phyloP scores from a whole-genome alignment of 2,113 vertebrate genomes.

The Ochotona princeps region DNA sequence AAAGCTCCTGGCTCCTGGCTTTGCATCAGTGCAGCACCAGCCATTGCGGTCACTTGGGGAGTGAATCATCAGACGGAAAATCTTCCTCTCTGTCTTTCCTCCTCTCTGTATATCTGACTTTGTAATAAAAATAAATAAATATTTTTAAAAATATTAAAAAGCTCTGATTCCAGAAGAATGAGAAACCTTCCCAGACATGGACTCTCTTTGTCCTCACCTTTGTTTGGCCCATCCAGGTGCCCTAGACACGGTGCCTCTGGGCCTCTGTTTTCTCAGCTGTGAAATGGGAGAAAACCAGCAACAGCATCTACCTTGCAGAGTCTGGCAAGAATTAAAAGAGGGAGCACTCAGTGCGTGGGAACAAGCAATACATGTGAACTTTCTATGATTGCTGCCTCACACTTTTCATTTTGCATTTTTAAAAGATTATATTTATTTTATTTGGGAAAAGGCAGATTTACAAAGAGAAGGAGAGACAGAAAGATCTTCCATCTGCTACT shows the following conservation, averaged over 20 bases:
- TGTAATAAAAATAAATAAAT: no score
- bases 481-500: no score
- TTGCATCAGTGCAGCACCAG: no score
- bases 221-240: not conserved
- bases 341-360: not conserved
- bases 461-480: no score
- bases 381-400: not conserved
- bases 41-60: no score
- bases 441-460: no score
- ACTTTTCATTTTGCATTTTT: conserved; percentile 13
- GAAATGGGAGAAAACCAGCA: not conserved
- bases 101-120: no score
- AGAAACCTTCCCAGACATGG: not conserved
- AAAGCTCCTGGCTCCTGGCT: no score
- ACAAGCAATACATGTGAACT: not conserved
- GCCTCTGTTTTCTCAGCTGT: not conserved
- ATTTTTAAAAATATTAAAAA: no score
- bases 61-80: no score
- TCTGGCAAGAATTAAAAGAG: not conserved
- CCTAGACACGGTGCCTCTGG: not conserved
- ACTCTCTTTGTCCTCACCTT: not conserved
- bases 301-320: not conserved
- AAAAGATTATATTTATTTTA: no score
- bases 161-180: not conserved
- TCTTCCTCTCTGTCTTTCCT: no score